Evolutionary conservation across 2,888 invertebrate genomes (phyloP).

Genomic region (Perizoma affinitatum): DNA sequence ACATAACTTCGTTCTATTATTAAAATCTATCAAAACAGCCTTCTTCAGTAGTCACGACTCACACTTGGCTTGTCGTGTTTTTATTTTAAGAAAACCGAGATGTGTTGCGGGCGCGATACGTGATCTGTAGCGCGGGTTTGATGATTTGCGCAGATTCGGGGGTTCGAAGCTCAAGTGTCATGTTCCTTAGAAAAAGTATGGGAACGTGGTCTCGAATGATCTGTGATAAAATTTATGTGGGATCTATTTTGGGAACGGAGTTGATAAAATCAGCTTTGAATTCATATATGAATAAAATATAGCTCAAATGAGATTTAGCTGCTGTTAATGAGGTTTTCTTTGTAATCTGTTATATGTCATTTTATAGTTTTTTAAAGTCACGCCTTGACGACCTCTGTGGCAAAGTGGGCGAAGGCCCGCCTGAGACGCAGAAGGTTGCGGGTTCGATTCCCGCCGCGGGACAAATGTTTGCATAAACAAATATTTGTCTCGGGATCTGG

Average conservation of each 20-base stretch:
- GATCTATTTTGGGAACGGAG: slow-evolving; percentile 2
- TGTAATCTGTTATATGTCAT: too few species aligned
- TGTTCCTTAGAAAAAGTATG: slow-evolving; percentile 50
- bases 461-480: too few species aligned
- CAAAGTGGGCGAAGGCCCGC: too few species aligned
- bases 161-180: slow-evolving; percentile 56
- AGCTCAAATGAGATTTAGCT: too few species aligned
- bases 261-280: not conserved
- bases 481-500: too few species aligned
- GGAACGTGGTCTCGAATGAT: slow-evolving; percentile 23
- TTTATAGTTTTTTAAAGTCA: too few species aligned
- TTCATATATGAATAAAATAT: not conserved
- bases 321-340: too few species aligned
- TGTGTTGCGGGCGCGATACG: slow-evolving; percentile 64
- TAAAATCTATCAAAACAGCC: too few species aligned
- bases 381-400: too few species aligned
- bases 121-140: slow-evolving; percentile 60
- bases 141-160: slow-evolving; percentile 59
- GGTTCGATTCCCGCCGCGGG: too few species aligned
- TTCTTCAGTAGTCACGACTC: not conserved
- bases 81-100: slow-evolving; percentile 63
- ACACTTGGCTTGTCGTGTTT: slow-evolving; percentile 35
- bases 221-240: slow-evolving; percentile 14
- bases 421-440: too few species aligned
- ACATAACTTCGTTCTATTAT: too few species aligned